phyloP scores from a whole-genome alignment of 1,140 invertebrate species.

The Bombus difficillimus region DNA sequence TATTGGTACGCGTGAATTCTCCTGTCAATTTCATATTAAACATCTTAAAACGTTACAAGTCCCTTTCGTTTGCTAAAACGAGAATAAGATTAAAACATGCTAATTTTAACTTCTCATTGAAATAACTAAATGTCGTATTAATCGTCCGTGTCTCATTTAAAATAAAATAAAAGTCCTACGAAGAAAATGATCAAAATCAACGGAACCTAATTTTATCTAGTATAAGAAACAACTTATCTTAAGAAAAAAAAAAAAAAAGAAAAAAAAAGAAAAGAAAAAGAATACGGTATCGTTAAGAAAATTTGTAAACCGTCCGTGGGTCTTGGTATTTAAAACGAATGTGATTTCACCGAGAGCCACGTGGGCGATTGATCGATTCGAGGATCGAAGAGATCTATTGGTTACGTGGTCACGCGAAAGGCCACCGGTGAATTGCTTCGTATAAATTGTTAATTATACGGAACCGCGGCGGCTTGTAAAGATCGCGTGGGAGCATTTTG shows the following conservation, averaged over 20 bases:
- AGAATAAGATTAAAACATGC: no score
- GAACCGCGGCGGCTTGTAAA: conserved; percentile 26
- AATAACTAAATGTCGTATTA: no score
- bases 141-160: no score
- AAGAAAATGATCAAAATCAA: background rate
- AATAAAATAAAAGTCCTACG: background rate
- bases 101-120: no score
- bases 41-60: no score
- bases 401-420: conserved; percentile 24
- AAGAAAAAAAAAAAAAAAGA: background rate
- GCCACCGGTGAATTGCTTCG: conserved; percentile 34
- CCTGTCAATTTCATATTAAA: no score
- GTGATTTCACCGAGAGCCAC: conserved; percentile 12
- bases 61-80: no score
- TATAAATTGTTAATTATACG: conserved; percentile 59
- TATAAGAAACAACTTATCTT: no score
- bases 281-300: background rate
- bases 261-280: no score
- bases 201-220: background rate
- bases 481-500: conserved; percentile 43
- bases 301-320: background rate
- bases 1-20: no score
- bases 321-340: background rate
- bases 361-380: conserved; percentile 55
- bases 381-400: conserved; percentile 47